Evolutionary conservation across 2,797 vertebrate species (phyloP), one percentile per base, ranked within the genome.

Genomic region (Scleropages formosus): DNA sequence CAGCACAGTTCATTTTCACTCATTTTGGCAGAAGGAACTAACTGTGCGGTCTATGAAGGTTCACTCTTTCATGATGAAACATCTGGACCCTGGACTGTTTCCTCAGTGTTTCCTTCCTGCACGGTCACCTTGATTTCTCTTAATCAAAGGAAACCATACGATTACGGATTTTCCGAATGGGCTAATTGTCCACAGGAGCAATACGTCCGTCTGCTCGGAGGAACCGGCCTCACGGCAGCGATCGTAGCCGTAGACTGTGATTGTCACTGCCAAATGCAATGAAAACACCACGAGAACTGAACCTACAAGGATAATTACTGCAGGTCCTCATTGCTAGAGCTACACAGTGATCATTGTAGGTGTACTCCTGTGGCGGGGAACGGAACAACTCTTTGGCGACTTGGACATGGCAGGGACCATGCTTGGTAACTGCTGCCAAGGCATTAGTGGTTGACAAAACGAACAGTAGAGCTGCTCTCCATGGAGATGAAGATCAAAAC

Each of bases 131-230:
- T 3, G 18, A 22, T 66, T 66, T 46, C n/a, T 44, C 64, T 47
- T 66, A 66, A 44, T 65, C 26, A 44, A 65, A 66, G n/a, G 27
- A 31, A 18, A 66, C n/a, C 46, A 64, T 66, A 44, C 16, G 39
- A 44, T 44, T 61, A n/a, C 46, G 16, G 44, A 66, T 46, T 66
- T 66, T 49, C 66, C 22, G 20, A 51, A 15, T n/a, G 15, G 18
- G 46, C 49, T 68, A 46, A 68, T 9, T 22, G 39, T n/a, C 10
- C 53, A 2, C 31, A 39, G 6, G 31, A 39, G 31, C 31, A 12
- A 12, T 10, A 9, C 47, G n/a, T 20, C 18, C 20, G 65, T 39
- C 18, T 4, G 2, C 39, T 49, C 12, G 31, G 31, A 39, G 31
- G 6, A 39, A 2, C 66, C 66, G 49, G 66, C 12, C 31, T 39